These are phyloP conservation scores for Spheniscus mendiculus DNA, from an alignment of 2,113 vertebrate species.

Conservation along the genomic window DNA sequence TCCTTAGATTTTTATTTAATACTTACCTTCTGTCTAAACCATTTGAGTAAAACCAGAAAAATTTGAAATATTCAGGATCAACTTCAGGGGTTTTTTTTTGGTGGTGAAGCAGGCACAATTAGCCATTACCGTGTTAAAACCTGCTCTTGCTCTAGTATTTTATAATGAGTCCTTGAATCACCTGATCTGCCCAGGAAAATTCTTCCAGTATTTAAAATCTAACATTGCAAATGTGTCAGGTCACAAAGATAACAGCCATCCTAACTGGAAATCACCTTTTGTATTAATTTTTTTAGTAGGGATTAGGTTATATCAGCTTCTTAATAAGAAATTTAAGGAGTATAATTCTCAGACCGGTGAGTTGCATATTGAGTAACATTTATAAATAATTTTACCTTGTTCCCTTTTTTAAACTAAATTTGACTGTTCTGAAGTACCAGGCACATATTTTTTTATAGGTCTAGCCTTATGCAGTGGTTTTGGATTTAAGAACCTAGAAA, in stretches of 20 bases:
- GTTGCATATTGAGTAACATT: background rate
- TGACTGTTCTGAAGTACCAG: background rate
- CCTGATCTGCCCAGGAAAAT: background rate
- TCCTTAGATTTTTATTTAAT: background rate
- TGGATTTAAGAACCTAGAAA: background rate
- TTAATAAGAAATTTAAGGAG: background rate
- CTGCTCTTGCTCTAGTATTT: background rate
- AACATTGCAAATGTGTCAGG: background rate
- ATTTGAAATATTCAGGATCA: background rate
- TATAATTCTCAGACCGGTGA: background rate
- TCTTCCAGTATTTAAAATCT: background rate
- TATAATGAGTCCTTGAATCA: background rate
- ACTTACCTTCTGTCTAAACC: background rate
- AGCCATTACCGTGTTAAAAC: background rate
- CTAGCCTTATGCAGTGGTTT: background rate
- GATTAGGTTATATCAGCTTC: background rate
- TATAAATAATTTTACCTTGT: background rate
- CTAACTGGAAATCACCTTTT: background rate
- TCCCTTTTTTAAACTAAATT: background rate
- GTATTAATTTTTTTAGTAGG: background rate
- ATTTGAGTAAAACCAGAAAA: background rate
- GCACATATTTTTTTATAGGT: background rate
- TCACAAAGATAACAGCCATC: background rate
- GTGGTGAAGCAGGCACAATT: background rate
- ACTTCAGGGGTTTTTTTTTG: background rate